A percentile compares a stretch with the other conserved stretches of the same genome.
These are phyloP conservation scores for Tetragonisca angustula DNA, from an alignment of 2,888 invertebrate genomes.

Conservation along the genomic window DNA sequence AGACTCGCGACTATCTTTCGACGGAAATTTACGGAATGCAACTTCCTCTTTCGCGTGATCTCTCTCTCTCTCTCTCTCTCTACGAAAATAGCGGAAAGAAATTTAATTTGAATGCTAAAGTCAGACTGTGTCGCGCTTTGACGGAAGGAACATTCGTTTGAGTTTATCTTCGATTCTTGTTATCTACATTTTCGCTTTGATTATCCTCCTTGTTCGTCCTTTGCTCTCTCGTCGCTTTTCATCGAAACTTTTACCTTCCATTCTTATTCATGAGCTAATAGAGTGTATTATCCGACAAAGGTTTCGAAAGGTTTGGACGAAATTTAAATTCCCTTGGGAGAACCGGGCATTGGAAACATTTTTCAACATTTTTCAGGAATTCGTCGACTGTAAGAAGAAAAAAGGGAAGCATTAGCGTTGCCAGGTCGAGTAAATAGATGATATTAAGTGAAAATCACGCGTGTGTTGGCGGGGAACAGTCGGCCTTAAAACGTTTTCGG, in stretches of 20 bases:
- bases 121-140: conserved; percentile 25
- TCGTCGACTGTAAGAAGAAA: neutral
- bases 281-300: neutral
- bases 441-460: neutral
- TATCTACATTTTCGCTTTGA: conserved; percentile 25
- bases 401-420: neutral
- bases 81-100: conserved; percentile 22
- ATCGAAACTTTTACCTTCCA: conserved; percentile 19
- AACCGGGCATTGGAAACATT: neutral
- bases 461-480: neutral
- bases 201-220: conserved; percentile 1
- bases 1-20: neutral
- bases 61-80: neutral
- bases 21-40: conserved; percentile 28
- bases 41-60: neutral
- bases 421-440: neutral
- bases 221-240: neutral
- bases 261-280: conserved; percentile 30
- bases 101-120: conserved; percentile 50
- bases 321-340: neutral
- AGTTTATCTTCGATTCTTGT: conserved; percentile 35
- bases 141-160: conserved; percentile 22
- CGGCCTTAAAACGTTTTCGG: conserved; percentile 18
- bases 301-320: neutral
- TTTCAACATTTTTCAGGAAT: too few species aligned